Percentiles rank a stretch among this genome's conserved stretches.
phyloP scores from a whole-genome alignment of 2,113 vertebrate species.

The Hypocryptadius cinnamomeus region DNA sequence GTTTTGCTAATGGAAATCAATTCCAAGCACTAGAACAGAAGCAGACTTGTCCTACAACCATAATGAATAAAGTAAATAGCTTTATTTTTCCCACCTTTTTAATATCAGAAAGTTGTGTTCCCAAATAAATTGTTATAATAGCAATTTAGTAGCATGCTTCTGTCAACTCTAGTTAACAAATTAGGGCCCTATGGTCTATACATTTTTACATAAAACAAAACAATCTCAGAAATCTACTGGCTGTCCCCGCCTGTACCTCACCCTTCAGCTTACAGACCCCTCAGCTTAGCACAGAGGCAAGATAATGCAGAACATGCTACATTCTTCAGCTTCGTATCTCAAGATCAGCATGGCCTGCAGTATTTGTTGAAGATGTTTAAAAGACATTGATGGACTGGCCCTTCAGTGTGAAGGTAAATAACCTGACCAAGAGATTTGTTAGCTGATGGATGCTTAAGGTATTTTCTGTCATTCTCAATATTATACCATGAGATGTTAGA shows the following conservation, averaged over 20 bases:
- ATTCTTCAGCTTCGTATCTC: neutral
- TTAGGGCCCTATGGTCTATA: neutral
- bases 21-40: neutral
- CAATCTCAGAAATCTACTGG: neutral
- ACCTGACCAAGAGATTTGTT: neutral
- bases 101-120: neutral
- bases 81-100: neutral
- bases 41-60: neutral
- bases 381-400: neutral
- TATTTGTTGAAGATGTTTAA: neutral
- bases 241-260: neutral
- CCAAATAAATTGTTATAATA: neutral
- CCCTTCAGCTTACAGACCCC: neutral
- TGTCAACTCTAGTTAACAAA: neutral
- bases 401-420: neutral
- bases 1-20: neutral
- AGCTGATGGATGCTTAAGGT: neutral
- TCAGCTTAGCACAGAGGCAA: neutral
- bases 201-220: neutral
- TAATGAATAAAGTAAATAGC: neutral
- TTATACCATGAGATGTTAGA: neutral
- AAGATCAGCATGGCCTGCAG: neutral
- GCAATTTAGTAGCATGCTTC: neutral
- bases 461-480: neutral
- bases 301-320: neutral